These are phyloP conservation scores for Sitta carolinensis DNA, from an alignment of 2,797 vertebrate genomes.

Conservation along the genomic window DNA sequence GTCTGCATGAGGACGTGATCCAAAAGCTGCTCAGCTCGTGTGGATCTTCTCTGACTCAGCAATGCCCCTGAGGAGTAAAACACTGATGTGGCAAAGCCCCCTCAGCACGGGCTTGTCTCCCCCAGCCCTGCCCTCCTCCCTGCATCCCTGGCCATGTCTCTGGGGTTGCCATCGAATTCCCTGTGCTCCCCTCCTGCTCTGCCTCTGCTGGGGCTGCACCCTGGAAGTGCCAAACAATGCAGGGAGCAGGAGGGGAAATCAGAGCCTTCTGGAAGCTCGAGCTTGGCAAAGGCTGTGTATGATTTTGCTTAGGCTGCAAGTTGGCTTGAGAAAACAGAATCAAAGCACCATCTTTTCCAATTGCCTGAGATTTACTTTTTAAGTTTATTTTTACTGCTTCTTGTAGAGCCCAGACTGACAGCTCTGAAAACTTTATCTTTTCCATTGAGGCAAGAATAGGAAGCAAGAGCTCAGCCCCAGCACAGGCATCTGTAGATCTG, in stretches of 20 bases:
- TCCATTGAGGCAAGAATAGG: background rate
- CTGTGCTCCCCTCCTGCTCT: background rate
- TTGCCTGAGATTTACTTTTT: background rate
- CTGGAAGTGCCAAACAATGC: background rate
- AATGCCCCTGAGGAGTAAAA: background rate
- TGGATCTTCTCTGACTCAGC: slow-evolving; percentile 10
- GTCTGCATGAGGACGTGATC: background rate
- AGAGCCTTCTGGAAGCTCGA: background rate
- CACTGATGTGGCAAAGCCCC: background rate
- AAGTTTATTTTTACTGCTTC: slow-evolving; percentile 24
- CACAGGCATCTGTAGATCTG: background rate
- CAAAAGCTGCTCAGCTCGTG: background rate
- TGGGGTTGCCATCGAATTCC: background rate
- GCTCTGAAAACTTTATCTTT: background rate
- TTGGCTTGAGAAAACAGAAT: background rate
- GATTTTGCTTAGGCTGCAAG: slow-evolving; percentile 36
- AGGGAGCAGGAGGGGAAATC: background rate
- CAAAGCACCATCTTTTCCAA: background rate
- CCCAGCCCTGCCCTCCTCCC: background rate
- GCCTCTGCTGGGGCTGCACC: background rate
- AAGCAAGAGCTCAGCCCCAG: background rate
- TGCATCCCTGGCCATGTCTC: background rate
- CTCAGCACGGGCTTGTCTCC: background rate
- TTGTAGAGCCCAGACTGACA: background rate
- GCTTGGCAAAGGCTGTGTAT: background rate